phyloP scores from a whole-genome alignment of 30 jellyfish, hydroid and myxozoan genomes.

The Turritopsis dohrnii region DNA sequence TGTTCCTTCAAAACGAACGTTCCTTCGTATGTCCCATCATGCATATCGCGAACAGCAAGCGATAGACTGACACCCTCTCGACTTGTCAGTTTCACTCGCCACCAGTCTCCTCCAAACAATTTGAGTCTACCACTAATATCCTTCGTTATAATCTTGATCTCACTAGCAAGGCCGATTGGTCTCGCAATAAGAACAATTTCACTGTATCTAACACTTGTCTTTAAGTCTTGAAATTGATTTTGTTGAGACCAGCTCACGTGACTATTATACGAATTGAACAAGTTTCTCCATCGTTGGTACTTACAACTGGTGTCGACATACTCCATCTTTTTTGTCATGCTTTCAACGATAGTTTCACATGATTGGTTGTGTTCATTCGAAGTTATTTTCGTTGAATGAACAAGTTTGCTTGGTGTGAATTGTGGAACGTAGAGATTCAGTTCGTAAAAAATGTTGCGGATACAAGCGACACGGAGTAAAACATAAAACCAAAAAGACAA shows the following conservation, averaged over 20 bases:
- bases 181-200: neutral
- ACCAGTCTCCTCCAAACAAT: neutral
- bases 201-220: neutral
- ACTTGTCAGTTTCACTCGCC: neutral
- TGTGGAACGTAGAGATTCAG: neutral
- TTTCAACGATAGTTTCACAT: neutral
- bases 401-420: neutral
- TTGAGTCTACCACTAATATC: neutral
- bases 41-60: neutral
- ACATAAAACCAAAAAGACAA: neutral
- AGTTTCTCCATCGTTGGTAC: neutral
- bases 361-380: neutral
- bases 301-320: neutral
- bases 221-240: neutral
- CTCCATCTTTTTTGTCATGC: neutral
- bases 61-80: neutral
- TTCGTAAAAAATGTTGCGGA: neutral
- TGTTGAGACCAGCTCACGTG: neutral
- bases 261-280: neutral
- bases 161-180: neutral
- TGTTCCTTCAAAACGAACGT: neutral
- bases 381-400: neutral
- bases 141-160: neutral
- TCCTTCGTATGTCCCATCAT: neutral
- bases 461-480: neutral